Evolutionary conservation across 92 coral and sea anemone genomes (phyloP).

Genomic region (Micromussa lordhowensis): DNA sequence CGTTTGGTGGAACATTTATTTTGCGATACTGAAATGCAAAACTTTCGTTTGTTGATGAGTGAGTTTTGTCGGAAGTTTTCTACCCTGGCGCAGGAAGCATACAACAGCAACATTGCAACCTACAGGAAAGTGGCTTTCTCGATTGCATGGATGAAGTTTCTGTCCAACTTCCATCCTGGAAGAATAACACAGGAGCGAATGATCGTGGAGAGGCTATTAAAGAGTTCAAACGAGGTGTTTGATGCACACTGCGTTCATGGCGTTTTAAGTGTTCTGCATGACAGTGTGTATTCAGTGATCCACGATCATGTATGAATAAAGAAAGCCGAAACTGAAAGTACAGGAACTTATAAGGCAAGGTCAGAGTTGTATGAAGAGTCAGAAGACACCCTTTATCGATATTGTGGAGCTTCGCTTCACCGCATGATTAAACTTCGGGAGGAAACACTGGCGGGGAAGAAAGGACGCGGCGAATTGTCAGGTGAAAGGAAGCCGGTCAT

Average conservation of each 20-base stretch:
- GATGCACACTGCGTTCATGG: constrained; percentile 9
- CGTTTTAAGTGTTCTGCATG: constrained; percentile 42
- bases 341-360: not conserved
- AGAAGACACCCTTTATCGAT: constrained; percentile 41
- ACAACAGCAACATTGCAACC: not conserved
- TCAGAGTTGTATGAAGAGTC: constrained; percentile 5
- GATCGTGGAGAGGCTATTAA: constrained; percentile 25
- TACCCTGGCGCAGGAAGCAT: not conserved
- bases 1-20: constrained; percentile 12
- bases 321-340: constrained; percentile 17
- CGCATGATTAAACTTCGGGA: constrained; percentile 50
- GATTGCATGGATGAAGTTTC: constrained; percentile 23
- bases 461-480: constrained; percentile 27
- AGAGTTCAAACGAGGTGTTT: not conserved
- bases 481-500: not conserved
- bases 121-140: constrained; percentile 9
- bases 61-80: constrained; percentile 22
- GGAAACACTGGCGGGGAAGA: constrained; percentile 26
- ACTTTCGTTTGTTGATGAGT: constrained; percentile 5
- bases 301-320: not conserved
- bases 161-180: constrained; percentile 14
- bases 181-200: constrained; percentile 4
- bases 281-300: constrained; percentile 20
- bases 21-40: not conserved
- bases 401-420: constrained; percentile 52